Evolutionary conservation across 2,113 vertebrate species (phyloP).

Genomic region (Vanacampus margaritifer): DNA sequence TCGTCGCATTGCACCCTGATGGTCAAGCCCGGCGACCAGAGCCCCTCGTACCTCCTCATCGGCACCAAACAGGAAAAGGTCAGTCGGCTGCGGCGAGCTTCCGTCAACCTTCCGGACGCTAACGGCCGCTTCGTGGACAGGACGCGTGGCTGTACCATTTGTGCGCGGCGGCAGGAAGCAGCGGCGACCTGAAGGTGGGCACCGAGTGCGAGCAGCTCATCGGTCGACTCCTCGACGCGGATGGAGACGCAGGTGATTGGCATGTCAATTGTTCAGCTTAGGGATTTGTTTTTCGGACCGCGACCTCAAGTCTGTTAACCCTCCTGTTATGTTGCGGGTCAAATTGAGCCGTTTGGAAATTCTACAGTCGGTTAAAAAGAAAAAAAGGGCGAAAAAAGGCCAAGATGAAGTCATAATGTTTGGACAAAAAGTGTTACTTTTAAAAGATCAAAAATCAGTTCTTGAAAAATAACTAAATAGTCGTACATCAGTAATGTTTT

Average conservation of each 20-base stretch:
- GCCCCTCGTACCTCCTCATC: constrained; percentile 85
- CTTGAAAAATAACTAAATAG: too few species aligned
- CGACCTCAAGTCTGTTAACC: background rate
- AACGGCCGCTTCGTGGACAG: constrained; percentile 47
- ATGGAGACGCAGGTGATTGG: constrained; percentile 78
- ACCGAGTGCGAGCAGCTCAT: constrained; percentile 82
- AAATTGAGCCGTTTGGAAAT: too few species aligned
- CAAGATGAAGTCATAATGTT: too few species aligned
- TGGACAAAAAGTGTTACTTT: too few species aligned
- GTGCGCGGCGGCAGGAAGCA: constrained; percentile 79
- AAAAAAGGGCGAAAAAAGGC: background rate
- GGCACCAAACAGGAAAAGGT: constrained; percentile 90
- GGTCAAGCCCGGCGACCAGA: constrained; percentile 84
- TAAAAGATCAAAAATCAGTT: too few species aligned
- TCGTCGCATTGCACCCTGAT: constrained; percentile 84
- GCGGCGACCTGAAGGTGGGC: constrained; percentile 76
- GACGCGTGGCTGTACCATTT: constrained; percentile 87
- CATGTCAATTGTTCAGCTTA: background rate
- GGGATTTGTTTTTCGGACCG: background rate
- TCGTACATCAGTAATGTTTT: too few species aligned
- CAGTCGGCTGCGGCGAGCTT: background rate
- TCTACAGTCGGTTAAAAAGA: too few species aligned
- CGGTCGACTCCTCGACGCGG: constrained; percentile 80
- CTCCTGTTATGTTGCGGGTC: too few species aligned
- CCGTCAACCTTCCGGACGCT: background rate